A percentile compares a stretch with the other conserved stretches of the same genome.
Conservation (phyloP, 2,888 invertebrate species). For the Lasiommata megera region DNA sequence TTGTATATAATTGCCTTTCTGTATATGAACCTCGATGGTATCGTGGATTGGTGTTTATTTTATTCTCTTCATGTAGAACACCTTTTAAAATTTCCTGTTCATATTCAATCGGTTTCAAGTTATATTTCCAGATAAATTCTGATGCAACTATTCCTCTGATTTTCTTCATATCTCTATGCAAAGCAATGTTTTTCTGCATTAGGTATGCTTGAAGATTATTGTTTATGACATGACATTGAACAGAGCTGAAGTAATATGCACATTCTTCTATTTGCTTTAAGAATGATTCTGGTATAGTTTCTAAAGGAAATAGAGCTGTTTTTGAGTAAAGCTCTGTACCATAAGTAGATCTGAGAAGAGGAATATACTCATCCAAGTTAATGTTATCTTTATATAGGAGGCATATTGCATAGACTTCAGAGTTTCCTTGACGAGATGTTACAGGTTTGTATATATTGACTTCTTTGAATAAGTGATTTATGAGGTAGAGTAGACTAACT, state of each 20-base stretch:
- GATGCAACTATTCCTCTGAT: conserved; percentile 75
- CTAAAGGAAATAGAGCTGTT: conserved; percentile 81
- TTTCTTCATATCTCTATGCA: conserved; percentile 66
- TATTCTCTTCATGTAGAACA: conserved; percentile 64
- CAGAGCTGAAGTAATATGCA: conserved; percentile 83
- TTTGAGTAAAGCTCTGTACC: conserved; percentile 58
- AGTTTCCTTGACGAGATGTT: conserved; percentile 97
- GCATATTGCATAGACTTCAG: conserved; percentile 94
- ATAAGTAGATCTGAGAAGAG: conserved; percentile 67
- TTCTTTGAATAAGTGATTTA: conserved; percentile 87
- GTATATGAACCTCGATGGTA: conserved; percentile 81
- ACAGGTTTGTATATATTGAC: conserved; percentile 92
- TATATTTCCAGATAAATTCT: conserved; percentile 82
- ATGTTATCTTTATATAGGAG: conserved; percentile 79
- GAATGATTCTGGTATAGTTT: conserved; percentile 83
- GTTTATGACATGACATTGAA: conserved; percentile 85
- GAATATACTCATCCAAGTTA: conserved; percentile 60
- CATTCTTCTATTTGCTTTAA: conserved; percentile 84
- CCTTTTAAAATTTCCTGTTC: conserved; percentile 75
- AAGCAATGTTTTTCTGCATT: conserved; percentile 64
- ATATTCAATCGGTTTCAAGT: conserved; percentile 73
- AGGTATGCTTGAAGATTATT: conserved; percentile 84
- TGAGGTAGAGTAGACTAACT: conserved; percentile 88
- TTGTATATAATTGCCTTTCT: conserved; percentile 73
- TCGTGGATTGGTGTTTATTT: conserved; percentile 69